Percentiles rank a stretch among this genome's conserved stretches.
Conservation (phyloP, 2,888 invertebrate species). For the Drosophila mimica region DNA sequence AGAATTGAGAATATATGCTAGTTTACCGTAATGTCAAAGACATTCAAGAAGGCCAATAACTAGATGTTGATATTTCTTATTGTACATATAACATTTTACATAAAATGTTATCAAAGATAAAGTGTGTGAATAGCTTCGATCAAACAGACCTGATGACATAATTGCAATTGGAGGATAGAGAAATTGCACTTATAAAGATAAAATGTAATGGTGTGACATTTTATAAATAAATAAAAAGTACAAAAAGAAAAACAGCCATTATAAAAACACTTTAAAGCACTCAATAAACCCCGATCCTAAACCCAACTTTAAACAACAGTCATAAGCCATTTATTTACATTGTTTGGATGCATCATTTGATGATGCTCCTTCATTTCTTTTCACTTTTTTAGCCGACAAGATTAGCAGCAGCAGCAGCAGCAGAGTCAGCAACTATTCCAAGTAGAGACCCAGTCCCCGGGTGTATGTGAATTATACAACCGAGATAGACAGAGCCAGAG, state of each 20-base stretch:
- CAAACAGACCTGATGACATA: not conserved
- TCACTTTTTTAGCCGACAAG: conserved; percentile 11
- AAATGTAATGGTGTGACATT: not conserved
- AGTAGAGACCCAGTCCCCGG: conserved; percentile 2
- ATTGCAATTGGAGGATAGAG: not conserved
- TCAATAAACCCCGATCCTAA: conserved; percentile 4
- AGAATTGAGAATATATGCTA: not conserved
- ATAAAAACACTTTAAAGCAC: not conserved
- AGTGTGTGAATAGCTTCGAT: not conserved
- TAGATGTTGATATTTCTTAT: not conserved
- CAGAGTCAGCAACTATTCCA: not conserved
- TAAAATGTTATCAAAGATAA: not conserved
- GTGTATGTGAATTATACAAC: conserved; percentile 46
- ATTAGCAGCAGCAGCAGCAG: conserved; percentile 6
- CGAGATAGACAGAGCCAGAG: conserved; percentile 35
- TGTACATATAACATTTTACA: not conserved
- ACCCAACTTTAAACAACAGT: conserved; percentile 6
- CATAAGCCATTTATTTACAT: conserved; percentile 4
- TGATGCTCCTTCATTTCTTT: conserved; percentile 27
- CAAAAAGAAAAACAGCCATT: not conserved
- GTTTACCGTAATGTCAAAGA: not conserved
- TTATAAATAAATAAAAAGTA: not conserved
- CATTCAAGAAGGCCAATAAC: not conserved
- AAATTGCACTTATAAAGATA: conserved; percentile 1
- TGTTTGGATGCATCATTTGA: conserved; percentile 9